phyloP scores from a whole-genome alignment of 1,140 invertebrate genomes.

The Drosophila tropicalis region DNA sequence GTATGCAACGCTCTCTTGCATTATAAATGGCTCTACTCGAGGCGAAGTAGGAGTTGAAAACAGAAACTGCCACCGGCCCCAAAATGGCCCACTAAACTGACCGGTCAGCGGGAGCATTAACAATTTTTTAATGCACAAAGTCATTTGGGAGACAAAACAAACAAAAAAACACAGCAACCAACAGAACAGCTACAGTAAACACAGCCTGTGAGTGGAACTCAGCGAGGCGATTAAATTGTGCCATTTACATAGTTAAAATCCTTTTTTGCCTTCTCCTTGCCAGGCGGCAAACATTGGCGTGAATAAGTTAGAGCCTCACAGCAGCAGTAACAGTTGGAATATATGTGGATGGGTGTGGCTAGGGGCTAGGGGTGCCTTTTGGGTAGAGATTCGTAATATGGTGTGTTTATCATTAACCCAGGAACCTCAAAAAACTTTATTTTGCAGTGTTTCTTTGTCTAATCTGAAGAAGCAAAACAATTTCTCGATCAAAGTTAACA shows the following conservation, averaged over 20 bases:
- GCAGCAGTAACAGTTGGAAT: neutral
- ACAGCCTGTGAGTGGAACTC: conserved; percentile 40
- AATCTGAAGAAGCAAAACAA: too few relatives aligned
- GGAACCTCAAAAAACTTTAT: too few relatives aligned
- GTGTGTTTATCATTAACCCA: too few relatives aligned
- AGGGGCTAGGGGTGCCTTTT: neutral
- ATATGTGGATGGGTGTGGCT: neutral
- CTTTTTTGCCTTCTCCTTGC: neutral
- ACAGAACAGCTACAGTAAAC: conserved; percentile 53
- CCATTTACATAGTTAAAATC: conserved; percentile 46
- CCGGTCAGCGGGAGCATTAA: conserved; percentile 46
- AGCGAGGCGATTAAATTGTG: conserved; percentile 48
- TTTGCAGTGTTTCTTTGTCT: too few relatives aligned
- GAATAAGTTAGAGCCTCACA: conserved; percentile 37
- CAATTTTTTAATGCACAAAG: conserved; percentile 60
- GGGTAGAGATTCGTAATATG: too few relatives aligned
- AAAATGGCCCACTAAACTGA: conserved; percentile 13
- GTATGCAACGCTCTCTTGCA: conserved; percentile 44
- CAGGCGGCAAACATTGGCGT: conserved; percentile 43
- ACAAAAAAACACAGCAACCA: neutral
- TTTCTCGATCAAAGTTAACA: too few relatives aligned
- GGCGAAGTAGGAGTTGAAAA: neutral
- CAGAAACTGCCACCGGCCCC: neutral
- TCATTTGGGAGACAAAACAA: conserved; percentile 4
- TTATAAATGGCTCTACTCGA: conserved; percentile 49